A percentile compares a stretch with the other conserved stretches of the same genome.
phyloP scores from a whole-genome alignment of 2,113 vertebrate genomes.

The Gracilinanus agilis region DNA sequence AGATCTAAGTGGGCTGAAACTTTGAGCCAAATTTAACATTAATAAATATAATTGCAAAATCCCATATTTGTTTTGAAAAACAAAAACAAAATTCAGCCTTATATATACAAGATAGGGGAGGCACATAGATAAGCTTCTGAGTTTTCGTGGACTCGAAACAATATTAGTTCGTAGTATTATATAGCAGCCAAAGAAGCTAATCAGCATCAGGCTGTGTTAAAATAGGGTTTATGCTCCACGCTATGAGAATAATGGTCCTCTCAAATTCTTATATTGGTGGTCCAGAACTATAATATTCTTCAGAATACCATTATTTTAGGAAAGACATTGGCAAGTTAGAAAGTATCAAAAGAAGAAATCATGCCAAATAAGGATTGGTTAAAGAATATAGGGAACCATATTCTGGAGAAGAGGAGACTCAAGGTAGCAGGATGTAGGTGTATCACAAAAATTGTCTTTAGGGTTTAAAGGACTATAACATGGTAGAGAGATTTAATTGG shows the following conservation, averaged over 20 bases:
- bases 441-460: background rate
- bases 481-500: background rate
- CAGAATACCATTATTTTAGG: background rate
- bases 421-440: background rate
- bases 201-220: background rate
- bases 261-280: background rate
- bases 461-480: background rate
- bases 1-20: background rate
- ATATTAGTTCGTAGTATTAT: background rate
- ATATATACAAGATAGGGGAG: background rate
- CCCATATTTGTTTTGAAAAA: background rate
- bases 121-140: background rate
- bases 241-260: background rate
- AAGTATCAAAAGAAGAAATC: background rate
- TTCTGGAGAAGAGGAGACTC: background rate
- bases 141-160: background rate
- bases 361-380: background rate
- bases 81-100: background rate
- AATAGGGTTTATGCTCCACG: background rate
- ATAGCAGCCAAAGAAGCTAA: background rate
- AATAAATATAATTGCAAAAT: background rate
- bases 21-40: background rate
- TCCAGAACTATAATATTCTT: background rate
- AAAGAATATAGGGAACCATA: background rate
- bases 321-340: background rate